These are phyloP conservation scores for Amphipoea lucens DNA, from an alignment of 2,888 invertebrate species.

Conservation along the genomic window DNA sequence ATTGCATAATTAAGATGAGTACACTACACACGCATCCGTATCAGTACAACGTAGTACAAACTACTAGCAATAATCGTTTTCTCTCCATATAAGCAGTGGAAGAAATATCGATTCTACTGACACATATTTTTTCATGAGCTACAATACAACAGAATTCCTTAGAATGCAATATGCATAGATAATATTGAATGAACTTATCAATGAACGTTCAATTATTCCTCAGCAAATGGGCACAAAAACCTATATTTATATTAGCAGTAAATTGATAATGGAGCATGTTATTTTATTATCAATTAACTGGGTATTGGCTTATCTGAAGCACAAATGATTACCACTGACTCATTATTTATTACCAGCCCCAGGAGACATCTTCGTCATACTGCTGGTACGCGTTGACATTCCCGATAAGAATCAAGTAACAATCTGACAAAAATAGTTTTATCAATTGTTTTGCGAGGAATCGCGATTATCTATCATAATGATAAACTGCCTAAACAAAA, in stretches of 20 bases:
- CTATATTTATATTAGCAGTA: constrained; percentile 43
- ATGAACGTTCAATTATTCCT: constrained; percentile 34
- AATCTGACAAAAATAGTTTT: constrained; percentile 13
- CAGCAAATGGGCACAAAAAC: constrained; percentile 41
- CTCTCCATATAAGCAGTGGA: constrained; percentile 21
- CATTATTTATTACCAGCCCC: constrained; percentile 62
- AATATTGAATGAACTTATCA: constrained; percentile 35
- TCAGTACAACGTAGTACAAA: constrained; percentile 18
- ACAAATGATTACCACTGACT: constrained; percentile 70
- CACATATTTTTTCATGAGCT: constrained; percentile 25
- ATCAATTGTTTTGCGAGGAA: constrained; percentile 34
- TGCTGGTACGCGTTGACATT: constrained; percentile 15
- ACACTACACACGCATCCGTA: constrained; percentile 32
- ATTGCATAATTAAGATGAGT: constrained; percentile 47
- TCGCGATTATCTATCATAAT: constrained; percentile 24
- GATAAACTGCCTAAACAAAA: constrained; percentile 28
- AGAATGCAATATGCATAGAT: constrained; percentile 17
- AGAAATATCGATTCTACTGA: constrained; percentile 29
- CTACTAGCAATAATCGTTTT: constrained; percentile 38
- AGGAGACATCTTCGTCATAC: constrained; percentile 52
- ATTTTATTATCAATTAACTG: constrained; percentile 65
- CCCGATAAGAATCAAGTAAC: constrained; percentile 10
- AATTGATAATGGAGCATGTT: constrained; percentile 48
- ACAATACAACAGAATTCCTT: constrained; percentile 3
- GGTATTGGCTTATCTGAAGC: constrained; percentile 69